Evolutionary conservation across 2,888 invertebrate species (phyloP), one percentile per base, ranked within the genome.

Genomic region (Neria commutata): DNA sequence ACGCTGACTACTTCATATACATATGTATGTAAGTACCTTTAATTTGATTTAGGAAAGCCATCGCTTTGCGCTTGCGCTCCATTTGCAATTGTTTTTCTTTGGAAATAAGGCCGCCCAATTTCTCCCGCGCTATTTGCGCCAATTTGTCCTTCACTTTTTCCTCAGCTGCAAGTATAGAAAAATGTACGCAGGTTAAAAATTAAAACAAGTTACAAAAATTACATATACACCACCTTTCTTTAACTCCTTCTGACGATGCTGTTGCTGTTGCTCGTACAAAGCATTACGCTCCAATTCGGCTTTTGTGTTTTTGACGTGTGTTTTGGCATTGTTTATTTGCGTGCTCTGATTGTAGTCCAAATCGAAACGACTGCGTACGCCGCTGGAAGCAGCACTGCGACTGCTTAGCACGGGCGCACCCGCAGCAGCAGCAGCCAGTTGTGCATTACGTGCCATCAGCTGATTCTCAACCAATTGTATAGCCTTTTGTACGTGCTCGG

Each of bases 51-150:
- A 92, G 85, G 79, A 95, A 94, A 74, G 91, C 90, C 10, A 92
- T 90, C 0, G 94, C 94, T 68, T 91, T 90, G 24, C 88, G 87
- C 67, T 92, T 89, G 0, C 95, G 83, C 76, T 92, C 92, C 66
- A 88, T 74, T 72, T 91, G 91, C 60, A 90, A 72, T 63, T 84
- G 77, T 65, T 86, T 81, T 73, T 87, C 86, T 69, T 85, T 80
- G 69, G 83, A 74, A 76, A 84, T 79, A 74, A 85, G 74, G 65
- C 86, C 84, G 70, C 86, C 84, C 70, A 89, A 72, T 79, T 87
- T 81, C 78, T 89, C 83, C 70, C 85, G 68, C 62, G 89, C 83
- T 60, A 84, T 84, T 65, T 85, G 76, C 63, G 85, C 84, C 60
- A 87, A 70, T 70, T 86, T 86, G 62, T 87, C 87, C 71, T 85